These are phyloP conservation scores for Ephestia elutella DNA, from an alignment of 1,140 invertebrate genomes.

Conservation along the genomic window DNA sequence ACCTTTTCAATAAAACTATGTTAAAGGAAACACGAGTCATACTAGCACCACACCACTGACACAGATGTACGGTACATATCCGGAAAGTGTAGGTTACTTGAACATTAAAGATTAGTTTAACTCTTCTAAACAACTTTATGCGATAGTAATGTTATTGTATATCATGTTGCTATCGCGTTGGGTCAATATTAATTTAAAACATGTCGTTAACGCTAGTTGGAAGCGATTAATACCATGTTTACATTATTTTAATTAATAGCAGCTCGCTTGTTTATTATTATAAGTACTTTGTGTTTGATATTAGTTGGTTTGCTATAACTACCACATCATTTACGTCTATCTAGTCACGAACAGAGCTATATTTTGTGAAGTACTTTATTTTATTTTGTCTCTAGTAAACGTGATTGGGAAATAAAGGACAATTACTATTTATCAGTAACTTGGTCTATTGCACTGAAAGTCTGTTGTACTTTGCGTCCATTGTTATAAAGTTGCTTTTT, in stretches of 20 bases:
- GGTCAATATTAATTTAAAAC: not conserved
- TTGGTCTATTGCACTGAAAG: slow-evolving; percentile 26
- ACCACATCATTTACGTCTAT: not conserved
- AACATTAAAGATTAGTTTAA: not conserved
- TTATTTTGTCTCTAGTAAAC: slow-evolving; percentile 29
- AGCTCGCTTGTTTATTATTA: not conserved
- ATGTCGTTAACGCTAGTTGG: slow-evolving; percentile 2
- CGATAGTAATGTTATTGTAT: not conserved
- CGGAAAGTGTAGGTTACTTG: not conserved
- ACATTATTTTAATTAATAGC: slow-evolving; percentile 10
- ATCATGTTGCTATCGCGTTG: not conserved
- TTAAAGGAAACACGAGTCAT: not conserved
- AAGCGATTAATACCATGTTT: slow-evolving; percentile 6
- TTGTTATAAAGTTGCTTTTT: slow-evolving; percentile 4
- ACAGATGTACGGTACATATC: too few species aligned
- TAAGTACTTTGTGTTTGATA: not conserved
- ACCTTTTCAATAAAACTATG: too few species aligned
- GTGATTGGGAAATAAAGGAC: slow-evolving; percentile 34
- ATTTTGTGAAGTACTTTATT: not conserved
- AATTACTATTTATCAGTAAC: slow-evolving; percentile 41
- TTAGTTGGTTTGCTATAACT: not conserved
- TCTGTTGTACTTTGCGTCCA: not conserved
- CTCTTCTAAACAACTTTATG: not conserved
- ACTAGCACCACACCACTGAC: too few species aligned
- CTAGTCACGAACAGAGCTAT: not conserved